Evolutionary conservation across 1,140 invertebrate genomes (phyloP).

Genomic region (Drosophila santomea): DNA sequence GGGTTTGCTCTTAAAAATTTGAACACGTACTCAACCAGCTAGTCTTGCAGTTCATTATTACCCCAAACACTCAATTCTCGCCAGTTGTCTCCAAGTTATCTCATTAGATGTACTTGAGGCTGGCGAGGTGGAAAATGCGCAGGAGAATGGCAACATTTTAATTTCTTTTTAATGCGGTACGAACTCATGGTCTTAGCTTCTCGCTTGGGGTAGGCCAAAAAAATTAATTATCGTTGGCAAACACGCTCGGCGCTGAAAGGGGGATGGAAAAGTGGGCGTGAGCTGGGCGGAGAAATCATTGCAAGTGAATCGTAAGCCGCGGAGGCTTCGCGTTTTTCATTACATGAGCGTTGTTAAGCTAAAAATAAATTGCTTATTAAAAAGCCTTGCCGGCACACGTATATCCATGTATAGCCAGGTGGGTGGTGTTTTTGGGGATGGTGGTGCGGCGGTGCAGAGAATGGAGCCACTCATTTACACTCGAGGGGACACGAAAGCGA

Average conservation of each 20-base stretch:
- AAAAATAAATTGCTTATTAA: slow-evolving; percentile 83
- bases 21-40: background rate
- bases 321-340: slow-evolving; percentile 68
- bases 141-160: slow-evolving; percentile 51
- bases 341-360: slow-evolving; percentile 75
- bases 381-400: slow-evolving; percentile 56
- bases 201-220: slow-evolving; percentile 54
- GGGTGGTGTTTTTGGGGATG: slow-evolving; percentile 9
- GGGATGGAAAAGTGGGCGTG: background rate
- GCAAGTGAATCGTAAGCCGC: slow-evolving; percentile 60
- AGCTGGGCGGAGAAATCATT: slow-evolving; percentile 39
- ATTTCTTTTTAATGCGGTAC: slow-evolving; percentile 77
- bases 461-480: slow-evolving; percentile 74
- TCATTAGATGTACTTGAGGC: slow-evolving; percentile 38
- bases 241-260: slow-evolving; percentile 32
- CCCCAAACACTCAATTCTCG: slow-evolving; percentile 22
- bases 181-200: slow-evolving; percentile 63
- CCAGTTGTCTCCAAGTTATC: slow-evolving; percentile 43
- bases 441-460: background rate
- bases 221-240: slow-evolving; percentile 77
- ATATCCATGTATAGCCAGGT: slow-evolving; percentile 22
- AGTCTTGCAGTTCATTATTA: slow-evolving; percentile 19
- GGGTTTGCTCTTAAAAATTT: background rate
- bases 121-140: slow-evolving; percentile 38
- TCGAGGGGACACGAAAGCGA: slow-evolving; percentile 67